phyloP scores from a whole-genome alignment of 2,797 vertebrate genomes.

The Catamblyrhynchus diadema region DNA sequence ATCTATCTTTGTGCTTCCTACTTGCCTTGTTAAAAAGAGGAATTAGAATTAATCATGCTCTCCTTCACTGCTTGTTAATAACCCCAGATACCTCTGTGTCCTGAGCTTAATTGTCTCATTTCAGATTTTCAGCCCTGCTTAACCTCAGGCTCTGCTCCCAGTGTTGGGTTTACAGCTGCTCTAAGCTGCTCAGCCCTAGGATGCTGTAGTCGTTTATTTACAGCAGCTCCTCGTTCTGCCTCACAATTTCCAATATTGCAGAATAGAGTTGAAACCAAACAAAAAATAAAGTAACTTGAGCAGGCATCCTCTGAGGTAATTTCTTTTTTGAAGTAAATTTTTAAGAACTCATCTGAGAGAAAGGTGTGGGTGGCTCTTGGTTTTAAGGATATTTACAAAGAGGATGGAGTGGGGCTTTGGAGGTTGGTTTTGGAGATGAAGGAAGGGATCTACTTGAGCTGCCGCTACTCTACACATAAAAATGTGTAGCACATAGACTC shows the following conservation, averaged over 20 bases:
- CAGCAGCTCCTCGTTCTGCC: background rate
- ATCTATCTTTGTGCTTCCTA: background rate
- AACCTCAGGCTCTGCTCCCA: background rate
- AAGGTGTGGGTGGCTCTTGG: background rate
- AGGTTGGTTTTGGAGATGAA: background rate
- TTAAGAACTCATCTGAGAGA: background rate
- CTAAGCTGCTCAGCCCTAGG: background rate
- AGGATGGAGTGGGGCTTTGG: background rate
- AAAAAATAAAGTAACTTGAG: background rate
- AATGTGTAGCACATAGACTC: slow-evolving; percentile 63
- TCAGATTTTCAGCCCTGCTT: background rate
- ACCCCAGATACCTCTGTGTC: background rate
- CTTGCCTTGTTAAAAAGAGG: background rate
- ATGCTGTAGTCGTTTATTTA: background rate
- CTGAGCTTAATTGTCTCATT: background rate
- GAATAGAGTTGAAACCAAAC: background rate
- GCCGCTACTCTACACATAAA: slow-evolving; percentile 36
- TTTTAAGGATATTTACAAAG: background rate
- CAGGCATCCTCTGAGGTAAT: background rate
- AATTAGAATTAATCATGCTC: background rate
- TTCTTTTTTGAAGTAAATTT: background rate
- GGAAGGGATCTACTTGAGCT: slow-evolving; percentile 54
- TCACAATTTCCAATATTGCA: background rate
- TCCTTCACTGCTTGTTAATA: background rate
- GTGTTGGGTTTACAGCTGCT: background rate